Percentiles rank a stretch among this genome's conserved stretches.
These are phyloP conservation scores for Catagonus wagneri DNA, from an alignment of 2,113 vertebrate genomes.

Conservation along the genomic window DNA sequence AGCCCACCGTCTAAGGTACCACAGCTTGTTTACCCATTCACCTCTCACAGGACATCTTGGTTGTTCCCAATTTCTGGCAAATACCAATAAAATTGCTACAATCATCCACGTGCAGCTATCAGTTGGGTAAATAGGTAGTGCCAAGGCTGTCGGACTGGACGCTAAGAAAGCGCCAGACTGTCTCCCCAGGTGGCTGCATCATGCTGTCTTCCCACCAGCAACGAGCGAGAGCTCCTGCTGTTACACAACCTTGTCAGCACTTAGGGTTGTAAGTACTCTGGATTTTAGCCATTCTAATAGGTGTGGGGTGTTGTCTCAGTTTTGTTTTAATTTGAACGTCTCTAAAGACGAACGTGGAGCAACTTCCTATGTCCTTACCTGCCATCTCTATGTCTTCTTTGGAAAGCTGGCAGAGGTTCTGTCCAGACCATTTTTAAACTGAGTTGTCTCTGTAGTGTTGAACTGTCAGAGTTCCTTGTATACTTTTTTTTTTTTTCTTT, in stretches of 20 bases:
- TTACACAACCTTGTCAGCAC: not conserved
- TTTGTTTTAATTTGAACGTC: not conserved
- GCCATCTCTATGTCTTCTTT: not conserved
- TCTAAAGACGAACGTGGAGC: not conserved
- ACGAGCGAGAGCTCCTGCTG: not conserved
- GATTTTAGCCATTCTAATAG: not conserved
- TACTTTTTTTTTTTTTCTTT: not conserved
- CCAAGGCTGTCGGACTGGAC: not conserved
- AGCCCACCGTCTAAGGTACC: not conserved
- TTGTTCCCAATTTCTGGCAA: not conserved
- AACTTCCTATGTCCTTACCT: not conserved
- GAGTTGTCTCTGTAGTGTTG: not conserved
- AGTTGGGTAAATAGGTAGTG: not conserved
- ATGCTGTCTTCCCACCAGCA: not conserved
- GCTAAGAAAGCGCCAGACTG: not conserved
- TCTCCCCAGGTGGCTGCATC: not conserved
- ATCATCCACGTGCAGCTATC: not conserved
- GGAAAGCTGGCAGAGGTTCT: not conserved
- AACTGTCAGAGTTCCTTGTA: not conserved
- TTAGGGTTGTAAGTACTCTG: not conserved
- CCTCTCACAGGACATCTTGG: not conserved
- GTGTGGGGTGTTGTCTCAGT: not conserved
- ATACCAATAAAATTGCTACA: not conserved
- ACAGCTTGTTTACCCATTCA: not conserved
- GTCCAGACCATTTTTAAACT: not conserved